Evolutionary conservation across 1,140 invertebrate genomes (phyloP).

Genomic region (Drosophila hydei): DNA sequence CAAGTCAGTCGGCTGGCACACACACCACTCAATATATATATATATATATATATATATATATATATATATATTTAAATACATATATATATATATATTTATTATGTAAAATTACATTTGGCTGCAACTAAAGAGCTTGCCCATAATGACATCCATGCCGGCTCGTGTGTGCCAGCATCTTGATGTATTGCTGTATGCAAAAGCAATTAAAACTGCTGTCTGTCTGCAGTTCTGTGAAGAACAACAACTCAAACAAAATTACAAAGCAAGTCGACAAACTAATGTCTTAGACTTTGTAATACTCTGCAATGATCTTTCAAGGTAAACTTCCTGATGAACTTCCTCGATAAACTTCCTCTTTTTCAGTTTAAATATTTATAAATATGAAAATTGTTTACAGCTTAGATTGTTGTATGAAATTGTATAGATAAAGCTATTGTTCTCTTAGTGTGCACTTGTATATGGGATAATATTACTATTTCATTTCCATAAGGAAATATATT

Average conservation of each 20-base stretch:
- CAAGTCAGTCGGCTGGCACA: slow-evolving; percentile 67
- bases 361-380: too few species aligned
- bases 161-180: slow-evolving; percentile 66
- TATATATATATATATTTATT: slow-evolving; percentile 50
- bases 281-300: slow-evolving; percentile 7
- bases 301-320: neutral
- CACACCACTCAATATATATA: slow-evolving; percentile 4
- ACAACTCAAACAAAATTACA: slow-evolving; percentile 3
- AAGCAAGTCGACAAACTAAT: neutral
- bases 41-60: too few species aligned
- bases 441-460: too few species aligned
- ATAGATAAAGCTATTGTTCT: too few species aligned
- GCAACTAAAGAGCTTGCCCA: slow-evolving; percentile 72
- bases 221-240: slow-evolving; percentile 36
- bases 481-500: too few species aligned
- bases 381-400: too few species aligned
- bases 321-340: too few species aligned
- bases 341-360: too few species aligned
- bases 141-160: slow-evolving; percentile 67
- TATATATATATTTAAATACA: slow-evolving; percentile 14
- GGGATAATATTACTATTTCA: too few species aligned
- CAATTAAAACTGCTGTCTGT: slow-evolving; percentile 83
- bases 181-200: slow-evolving; percentile 82
- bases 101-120: slow-evolving; percentile 74
- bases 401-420: too few species aligned